Conservation (phyloP, 2,888 invertebrate species). For the Protodeltote pygarga region DNA sequence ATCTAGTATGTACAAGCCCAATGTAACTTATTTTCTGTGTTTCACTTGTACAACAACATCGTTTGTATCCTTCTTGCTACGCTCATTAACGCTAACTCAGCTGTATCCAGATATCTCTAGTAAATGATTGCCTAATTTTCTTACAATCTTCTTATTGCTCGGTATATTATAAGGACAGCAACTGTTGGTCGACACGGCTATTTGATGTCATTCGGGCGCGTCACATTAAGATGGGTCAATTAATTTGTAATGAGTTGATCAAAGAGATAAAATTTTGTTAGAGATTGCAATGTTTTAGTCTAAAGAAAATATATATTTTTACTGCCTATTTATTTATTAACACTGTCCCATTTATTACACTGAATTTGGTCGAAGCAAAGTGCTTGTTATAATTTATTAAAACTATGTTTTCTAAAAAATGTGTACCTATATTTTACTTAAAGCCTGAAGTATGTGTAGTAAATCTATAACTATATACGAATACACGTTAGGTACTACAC, state of each 20-base stretch:
- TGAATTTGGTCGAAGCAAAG: too few relatives aligned
- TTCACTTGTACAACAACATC: background rate
- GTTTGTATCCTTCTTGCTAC: constrained; percentile 50
- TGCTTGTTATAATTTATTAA: too few relatives aligned
- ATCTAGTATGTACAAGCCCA: background rate
- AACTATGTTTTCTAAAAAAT: too few relatives aligned
- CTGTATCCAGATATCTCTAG: constrained; percentile 31
- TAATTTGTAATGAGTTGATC: constrained; percentile 27
- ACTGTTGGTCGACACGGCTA: constrained; percentile 61
- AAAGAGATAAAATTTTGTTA: constrained; percentile 9
- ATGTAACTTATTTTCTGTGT: constrained; percentile 14
- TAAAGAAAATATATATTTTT: too few relatives aligned
- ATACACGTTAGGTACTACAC: too few relatives aligned
- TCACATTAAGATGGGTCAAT: constrained; percentile 21
- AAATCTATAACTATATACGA: too few relatives aligned
- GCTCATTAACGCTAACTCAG: constrained; percentile 68
- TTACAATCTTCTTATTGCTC: constrained; percentile 35
- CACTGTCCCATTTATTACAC: too few relatives aligned
- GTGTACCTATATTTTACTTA: too few relatives aligned
- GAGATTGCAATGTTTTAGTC: background rate
- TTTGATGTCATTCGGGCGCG: constrained; percentile 63
- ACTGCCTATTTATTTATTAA: too few relatives aligned
- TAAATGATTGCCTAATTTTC: constrained; percentile 50
- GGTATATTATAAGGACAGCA: constrained; percentile 19
- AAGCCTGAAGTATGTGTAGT: too few relatives aligned